Percentiles rank a stretch among this genome's conserved stretches.
Conservation (phyloP, 92 coral and sea anemone genomes). For the Epizoanthus ramosus region DNA sequence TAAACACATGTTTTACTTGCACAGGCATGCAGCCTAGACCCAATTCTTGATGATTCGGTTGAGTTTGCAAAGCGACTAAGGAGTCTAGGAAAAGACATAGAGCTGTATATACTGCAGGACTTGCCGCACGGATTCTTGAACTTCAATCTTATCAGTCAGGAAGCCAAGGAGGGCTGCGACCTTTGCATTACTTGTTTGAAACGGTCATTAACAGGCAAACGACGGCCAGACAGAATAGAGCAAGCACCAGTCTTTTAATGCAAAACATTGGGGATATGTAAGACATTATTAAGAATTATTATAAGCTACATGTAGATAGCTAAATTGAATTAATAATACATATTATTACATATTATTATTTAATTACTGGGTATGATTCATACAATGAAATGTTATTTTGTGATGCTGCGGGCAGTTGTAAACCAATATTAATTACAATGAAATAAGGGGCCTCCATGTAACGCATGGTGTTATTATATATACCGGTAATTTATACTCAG, state of each 20-base stretch:
- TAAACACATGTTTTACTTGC: background rate
- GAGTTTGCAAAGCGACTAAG: conserved; percentile 95
- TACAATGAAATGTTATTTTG: too few relatives aligned
- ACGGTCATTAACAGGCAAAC: conserved; percentile 80
- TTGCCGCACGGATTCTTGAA: conserved; percentile 96
- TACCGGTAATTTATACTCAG: too few relatives aligned
- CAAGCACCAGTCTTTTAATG: conserved; percentile 71
- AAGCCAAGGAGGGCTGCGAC: conserved; percentile 93
- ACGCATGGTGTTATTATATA: too few relatives aligned
- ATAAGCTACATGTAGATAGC: too few relatives aligned
- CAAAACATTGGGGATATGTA: too few relatives aligned
- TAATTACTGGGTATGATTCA: too few relatives aligned
- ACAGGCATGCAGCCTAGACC: conserved; percentile 97
- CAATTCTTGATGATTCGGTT: conserved; percentile 92
- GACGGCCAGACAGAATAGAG: conserved; percentile 53
- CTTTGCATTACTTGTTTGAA: conserved; percentile 85
- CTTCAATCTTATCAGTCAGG: conserved; percentile 91
- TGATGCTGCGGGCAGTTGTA: too few relatives aligned
- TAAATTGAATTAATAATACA: too few relatives aligned
- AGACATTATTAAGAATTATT: too few relatives aligned
- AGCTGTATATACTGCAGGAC: conserved; percentile 85
- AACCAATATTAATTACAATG: too few relatives aligned
- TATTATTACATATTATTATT: too few relatives aligned
- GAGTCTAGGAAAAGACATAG: conserved; percentile 79
- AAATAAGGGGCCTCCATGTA: too few relatives aligned